Base-by-base conservation (phyloP, 2,888 invertebrate species). In the Steinernema carpocapsae region DNA sequence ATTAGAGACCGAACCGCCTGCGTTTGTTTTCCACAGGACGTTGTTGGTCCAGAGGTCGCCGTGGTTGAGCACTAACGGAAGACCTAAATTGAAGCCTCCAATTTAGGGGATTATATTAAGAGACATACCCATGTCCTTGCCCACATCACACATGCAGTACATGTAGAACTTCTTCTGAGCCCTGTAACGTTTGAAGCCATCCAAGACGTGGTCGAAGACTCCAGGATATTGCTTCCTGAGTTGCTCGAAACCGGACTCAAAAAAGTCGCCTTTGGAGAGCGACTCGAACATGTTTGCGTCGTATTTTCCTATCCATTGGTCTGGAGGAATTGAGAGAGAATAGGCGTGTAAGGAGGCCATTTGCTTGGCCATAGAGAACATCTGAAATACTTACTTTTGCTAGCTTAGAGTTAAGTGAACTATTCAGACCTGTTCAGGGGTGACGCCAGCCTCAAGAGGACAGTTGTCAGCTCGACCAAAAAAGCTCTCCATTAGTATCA, bases 41-140 rank as follows among this genome's bases (percentile, higher is more conserved):
- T 71, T 71, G 32, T 52, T 52, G 51, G 24, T 52, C 26, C 52
- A 32, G 19, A 71, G 29, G 19, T 71, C 72, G 19, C 72, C 72
- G 37, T 71, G 72, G 24, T 32, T 52, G 0, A 71, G 19, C n/a
- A 42, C 72, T 14, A 22, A 10, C 17, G 51, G 51, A 19, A 71
- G 51, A 19, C 72, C 72, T 37, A 32, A 45, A 22, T 29, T 24
- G n/a, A n/a, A n/a, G n/a, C n/a, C n/a, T n/a, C n/a, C 14, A 37
- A 0, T 29, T 29, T n/a, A n/a, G 24, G 12, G 42, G 24, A 22
- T 70, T 7, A 14, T 10, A 19, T 3, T 3, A 4, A 19, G 17
- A 3, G 6, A 48, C 52, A 10, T 22, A 52, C 52, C 52, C 1
- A 52, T 12, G 4, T 52, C 52, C 52, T 52, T 52, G 52, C 22